Base-by-base conservation (phyloP, 23 tunicate genomes). In the Diplosoma virens region DNA sequence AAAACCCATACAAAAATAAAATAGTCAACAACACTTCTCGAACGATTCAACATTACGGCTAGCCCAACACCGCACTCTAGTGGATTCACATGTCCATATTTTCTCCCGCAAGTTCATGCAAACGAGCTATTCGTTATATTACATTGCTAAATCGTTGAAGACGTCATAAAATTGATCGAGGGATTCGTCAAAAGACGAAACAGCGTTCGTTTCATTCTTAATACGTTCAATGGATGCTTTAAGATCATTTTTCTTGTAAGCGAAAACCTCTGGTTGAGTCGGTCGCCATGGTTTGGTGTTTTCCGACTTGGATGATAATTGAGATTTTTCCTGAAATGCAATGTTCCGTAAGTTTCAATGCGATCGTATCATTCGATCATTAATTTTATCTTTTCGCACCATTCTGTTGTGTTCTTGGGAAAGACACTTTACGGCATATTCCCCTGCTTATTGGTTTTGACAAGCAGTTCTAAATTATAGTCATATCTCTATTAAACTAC, bases 91-190 rank as follows among this genome's bases (percentile, higher is more conserved):
- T 27, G 28, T 35, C 14, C 3, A 27, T 27, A 61, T 6, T 3
- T 29, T 61, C 35, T 61, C 21, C 18, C 69, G 18, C 69, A 61
- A 61, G 34, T 29, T 26, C 2, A 61, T 4, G 25, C 30, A 11
- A 29, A 18, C 69, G 35, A 20, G 4, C 30, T 41, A 7, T 14
- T 41, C 50, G 9, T 29, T n/a, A 61, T 68, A 1, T 48, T 35
- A 79, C 48, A 50, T 48, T 30, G 93, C n/a, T 21, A 89, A 78
- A 32, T 83, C 84, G 36, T 89, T 86, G 1, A 89, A 66, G n/a
- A 89, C 96, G 83, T 89, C 84, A 68, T 89, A 89, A 73, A 89
- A 89, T 52, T 83, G 84, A 41, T 89, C 96, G 18, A 89, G 59
- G n/a, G 96, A 89, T 37, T 89, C 89, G 81, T 89, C 96, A 50